Conservation (phyloP, 2,113 vertebrate genomes). For the Prunella himalayana region DNA sequence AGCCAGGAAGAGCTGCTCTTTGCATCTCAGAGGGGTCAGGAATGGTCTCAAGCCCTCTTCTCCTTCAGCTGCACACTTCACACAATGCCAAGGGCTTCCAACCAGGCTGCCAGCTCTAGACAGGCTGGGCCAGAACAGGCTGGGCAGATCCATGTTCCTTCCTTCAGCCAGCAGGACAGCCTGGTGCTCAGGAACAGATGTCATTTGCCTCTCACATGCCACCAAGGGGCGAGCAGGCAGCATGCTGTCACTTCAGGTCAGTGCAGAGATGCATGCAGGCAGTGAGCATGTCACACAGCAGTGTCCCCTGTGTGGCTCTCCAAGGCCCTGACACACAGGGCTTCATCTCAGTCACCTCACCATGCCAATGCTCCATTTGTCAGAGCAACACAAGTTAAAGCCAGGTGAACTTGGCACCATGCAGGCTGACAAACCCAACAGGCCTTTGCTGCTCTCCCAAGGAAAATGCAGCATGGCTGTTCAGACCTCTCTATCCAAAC, state of each 20-base stretch:
- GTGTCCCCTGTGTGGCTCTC: background rate
- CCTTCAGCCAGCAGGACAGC: background rate
- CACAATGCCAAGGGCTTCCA: background rate
- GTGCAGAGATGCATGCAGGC: background rate
- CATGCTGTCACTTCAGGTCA: background rate
- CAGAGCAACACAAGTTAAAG: background rate
- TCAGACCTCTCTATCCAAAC: background rate
- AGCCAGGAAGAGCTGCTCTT: background rate
- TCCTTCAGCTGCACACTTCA: background rate
- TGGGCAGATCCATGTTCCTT: background rate
- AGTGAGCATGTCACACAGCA: background rate
- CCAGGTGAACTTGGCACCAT: background rate
- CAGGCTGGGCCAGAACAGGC: background rate
- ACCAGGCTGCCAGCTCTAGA: background rate
- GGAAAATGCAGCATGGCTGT: background rate
- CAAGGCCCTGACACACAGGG: background rate
- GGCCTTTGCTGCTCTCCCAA: background rate
- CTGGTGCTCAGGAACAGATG: background rate
- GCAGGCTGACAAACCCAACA: background rate
- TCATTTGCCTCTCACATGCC: background rate
- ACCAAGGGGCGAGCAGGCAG: accelerated
- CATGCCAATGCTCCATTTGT: background rate
- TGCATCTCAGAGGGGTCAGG: background rate
- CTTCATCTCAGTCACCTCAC: background rate
- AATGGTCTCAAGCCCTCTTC: background rate